A percentile compares a stretch with the other conserved stretches of the same genome.
These are phyloP conservation scores for Anolis carolinensis DNA, from an alignment of 2,113 vertebrate species.

Conservation along the genomic window DNA sequence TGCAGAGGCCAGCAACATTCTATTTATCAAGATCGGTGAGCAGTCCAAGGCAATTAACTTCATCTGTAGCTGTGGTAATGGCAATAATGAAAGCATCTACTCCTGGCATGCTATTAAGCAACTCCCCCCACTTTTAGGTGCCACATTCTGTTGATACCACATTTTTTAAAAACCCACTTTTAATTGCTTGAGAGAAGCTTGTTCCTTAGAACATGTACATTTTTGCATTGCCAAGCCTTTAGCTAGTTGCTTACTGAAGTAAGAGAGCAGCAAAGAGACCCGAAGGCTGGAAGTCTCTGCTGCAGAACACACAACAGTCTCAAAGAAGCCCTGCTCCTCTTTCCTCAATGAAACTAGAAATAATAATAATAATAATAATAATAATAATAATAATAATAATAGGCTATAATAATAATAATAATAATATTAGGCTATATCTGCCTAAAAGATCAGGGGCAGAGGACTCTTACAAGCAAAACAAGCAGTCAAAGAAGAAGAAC, in stretches of 20 bases:
- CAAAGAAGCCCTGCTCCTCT: too few relatives aligned
- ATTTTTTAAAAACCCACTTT: neutral
- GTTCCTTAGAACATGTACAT: neutral
- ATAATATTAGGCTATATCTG: too few relatives aligned
- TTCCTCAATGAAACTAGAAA: too few relatives aligned
- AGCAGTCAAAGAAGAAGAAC: too few relatives aligned
- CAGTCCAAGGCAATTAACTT: conserved; percentile 33
- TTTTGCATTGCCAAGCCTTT: neutral
- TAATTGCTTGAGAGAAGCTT: neutral
- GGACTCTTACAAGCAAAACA: too few relatives aligned
- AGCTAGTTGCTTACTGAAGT: too few relatives aligned
- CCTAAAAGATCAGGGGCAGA: too few relatives aligned
- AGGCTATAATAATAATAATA: too few relatives aligned
- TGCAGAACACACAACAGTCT: neutral
- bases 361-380: too few relatives aligned
- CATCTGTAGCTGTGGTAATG: neutral
- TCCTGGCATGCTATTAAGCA: neutral
- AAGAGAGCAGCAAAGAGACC: neutral
- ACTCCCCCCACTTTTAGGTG: neutral
- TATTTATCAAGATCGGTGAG: conserved; percentile 21
- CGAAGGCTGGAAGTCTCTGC: neutral
- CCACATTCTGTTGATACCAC: neutral
- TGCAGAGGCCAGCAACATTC: conserved; percentile 1
- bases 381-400: too few relatives aligned
- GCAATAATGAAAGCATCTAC: neutral